Conservation (phyloP, 2,797 vertebrate genomes). For the Enteromius afrohamiltoni region DNA sequence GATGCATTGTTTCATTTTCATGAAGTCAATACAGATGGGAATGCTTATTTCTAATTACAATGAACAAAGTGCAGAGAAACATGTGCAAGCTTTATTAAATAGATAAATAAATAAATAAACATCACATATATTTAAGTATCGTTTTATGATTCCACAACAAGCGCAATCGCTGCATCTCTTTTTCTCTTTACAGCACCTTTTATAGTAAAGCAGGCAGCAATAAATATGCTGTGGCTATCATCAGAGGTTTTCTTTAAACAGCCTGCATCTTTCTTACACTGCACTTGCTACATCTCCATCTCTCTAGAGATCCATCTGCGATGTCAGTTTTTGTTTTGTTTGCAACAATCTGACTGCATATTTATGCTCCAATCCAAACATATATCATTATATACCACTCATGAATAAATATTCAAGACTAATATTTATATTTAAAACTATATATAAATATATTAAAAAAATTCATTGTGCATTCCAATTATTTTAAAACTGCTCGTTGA, state of each 20-base stretch:
- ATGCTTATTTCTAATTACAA: conserved; percentile 19
- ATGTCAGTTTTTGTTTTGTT: not conserved
- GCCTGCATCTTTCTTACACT: not conserved
- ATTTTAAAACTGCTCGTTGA: too few species aligned
- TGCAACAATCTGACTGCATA: not conserved
- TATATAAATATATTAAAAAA: too few species aligned
- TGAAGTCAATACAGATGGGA: conserved; percentile 19
- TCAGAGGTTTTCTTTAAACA: not conserved
- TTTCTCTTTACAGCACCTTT: not conserved
- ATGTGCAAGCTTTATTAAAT: conserved; percentile 9
- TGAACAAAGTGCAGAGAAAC: not conserved
- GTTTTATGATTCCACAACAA: not conserved
- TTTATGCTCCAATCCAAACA: not conserved
- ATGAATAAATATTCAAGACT: not conserved
- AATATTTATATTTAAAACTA: too few species aligned
- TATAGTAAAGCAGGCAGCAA: conserved; percentile 1
- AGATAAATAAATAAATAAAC: not conserved
- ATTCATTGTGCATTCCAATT: too few species aligned
- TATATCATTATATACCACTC: not conserved
- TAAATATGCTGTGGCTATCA: not conserved
- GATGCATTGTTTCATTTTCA: conserved; percentile 18
- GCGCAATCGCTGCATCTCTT: not conserved
- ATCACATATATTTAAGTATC: not conserved
- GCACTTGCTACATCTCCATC: not conserved
- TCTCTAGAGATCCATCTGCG: not conserved